Conservation (phyloP, 2,797 vertebrate species). For the Acanthurus leucopareius region DNA sequence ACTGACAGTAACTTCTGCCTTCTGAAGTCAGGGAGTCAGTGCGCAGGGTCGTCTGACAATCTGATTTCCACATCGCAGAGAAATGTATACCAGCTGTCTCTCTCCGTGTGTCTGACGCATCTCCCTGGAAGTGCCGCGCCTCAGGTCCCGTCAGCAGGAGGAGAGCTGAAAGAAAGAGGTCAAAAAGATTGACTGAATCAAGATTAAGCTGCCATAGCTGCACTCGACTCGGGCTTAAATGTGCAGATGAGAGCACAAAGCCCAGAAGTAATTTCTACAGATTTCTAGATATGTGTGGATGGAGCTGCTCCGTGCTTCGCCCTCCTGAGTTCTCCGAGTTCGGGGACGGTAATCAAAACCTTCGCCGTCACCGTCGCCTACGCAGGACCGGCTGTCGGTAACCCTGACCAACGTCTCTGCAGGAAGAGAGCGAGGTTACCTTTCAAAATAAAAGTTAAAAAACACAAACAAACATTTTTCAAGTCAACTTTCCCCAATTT, state of each 20-base stretch:
- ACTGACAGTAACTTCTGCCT: slow-evolving; percentile 50
- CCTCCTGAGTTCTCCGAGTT: slow-evolving; percentile 27
- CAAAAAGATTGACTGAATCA: slow-evolving; percentile 73
- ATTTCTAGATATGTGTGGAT: slow-evolving; percentile 55
- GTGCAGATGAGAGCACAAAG: slow-evolving; percentile 74
- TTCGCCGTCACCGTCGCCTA: not conserved
- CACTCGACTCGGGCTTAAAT: slow-evolving; percentile 62
- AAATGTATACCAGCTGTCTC: slow-evolving; percentile 58
- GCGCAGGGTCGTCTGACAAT: slow-evolving; percentile 56
- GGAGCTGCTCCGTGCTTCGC: slow-evolving; percentile 15
- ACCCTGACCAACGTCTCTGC: not conserved
- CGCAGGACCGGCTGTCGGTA: slow-evolving; percentile 38
- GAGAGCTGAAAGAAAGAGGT: slow-evolving; percentile 71
- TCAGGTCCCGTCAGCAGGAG: slow-evolving; percentile 49
- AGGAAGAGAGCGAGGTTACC: too few species aligned
- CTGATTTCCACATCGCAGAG: slow-evolving; percentile 55
- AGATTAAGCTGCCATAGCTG: slow-evolving; percentile 68
- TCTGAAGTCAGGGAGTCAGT: slow-evolving; percentile 44
- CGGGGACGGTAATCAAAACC: slow-evolving; percentile 46
- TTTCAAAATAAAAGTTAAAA: too few species aligned
- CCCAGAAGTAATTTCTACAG: slow-evolving; percentile 73
- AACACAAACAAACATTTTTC: slow-evolving; percentile 9
- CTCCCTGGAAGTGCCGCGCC: slow-evolving; percentile 50
- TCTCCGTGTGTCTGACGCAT: slow-evolving; percentile 27
- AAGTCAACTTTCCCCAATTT: slow-evolving; percentile 47